Base-by-base conservation (phyloP, 1,140 invertebrate species). In the Drosophila elegans region DNA sequence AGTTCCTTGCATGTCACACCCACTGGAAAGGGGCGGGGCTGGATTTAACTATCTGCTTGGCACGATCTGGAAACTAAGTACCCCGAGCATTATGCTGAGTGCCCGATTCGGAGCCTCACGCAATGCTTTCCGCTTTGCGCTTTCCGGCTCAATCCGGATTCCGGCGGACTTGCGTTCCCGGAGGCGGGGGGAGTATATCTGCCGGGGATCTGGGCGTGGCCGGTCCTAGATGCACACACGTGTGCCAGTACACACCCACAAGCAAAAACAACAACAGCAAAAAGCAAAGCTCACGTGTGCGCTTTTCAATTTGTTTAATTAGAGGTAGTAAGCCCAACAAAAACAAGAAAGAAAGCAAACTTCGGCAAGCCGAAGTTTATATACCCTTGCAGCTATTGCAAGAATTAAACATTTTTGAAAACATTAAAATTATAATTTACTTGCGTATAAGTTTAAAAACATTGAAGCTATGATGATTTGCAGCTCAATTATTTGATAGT, bases 251-350 rank as follows among this genome's bases (percentile, higher is more conserved):
- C 57, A 74, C 49, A 80, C 53, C 59, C 52, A 41, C 57, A 55
- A 32, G 16, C 48, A 59, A 32, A n/a, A 32, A 29, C 29, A 32
- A 32, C 5, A 32, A 32, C 16, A 21, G 16, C 16, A 57, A 44
- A 44, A 53, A 38, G 49, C 49, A 27, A 27, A 62, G 67, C 49
- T 66, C 80, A 85, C 68, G 82, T 85, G 82, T 64, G 63, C 59
- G 39, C 54, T 69, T 85, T 85, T 69, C 63, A 85, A 85, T 85
- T 85, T 85, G 69, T 86, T 44, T 85, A 85, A 85, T 85, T 85
- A 84, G 72, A 73, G 41, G 29, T 29, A 36, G 55, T 54, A 73
- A 48, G 52, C 74, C 52, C 12, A 54, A 44, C 49, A 74, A 64
- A 54, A 68, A 21, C n/a, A n/a, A n/a, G n/a, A n/a, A n/a, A n/a